Base-by-base conservation (phyloP, 2,797 vertebrate species). In the Phrynocephalus guinanensis region DNA sequence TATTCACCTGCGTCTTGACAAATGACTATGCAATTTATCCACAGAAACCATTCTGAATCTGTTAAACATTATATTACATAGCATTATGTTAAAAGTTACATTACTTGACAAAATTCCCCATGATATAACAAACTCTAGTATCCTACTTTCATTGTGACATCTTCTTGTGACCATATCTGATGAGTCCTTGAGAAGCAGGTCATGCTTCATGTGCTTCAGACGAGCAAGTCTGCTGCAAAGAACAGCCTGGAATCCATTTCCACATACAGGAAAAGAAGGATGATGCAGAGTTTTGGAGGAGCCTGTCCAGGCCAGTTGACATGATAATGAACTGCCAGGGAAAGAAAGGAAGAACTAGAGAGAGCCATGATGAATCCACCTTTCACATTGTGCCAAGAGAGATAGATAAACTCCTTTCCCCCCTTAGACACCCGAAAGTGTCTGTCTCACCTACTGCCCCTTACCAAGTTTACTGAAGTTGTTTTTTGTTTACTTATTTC, bases 291-390 rank as follows among this genome's bases (percentile, higher is more conserved):
- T 79, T 92, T 88, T 5, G 20, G 86, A 82, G 89, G 88, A 93
- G 81, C 91, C 11, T 79, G 67, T 80, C 15, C 0, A 86, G 84
- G 94, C 91, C 88, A 81, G 83, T 83, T 92, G 92, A 92, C 93
- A 94, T 92, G 93, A 94, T 94, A 94, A 94, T 90, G 93, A 93
- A 95, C 92, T 90, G 91, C 80, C 90, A 90, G 88, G 91, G 93
- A 88, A 93, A 91, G 89, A 89, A 92, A 0, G 6, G 89, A 86
- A 85, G 79, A 93, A 71, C 66, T 44, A 91, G 90, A 85, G 88
- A 96, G 92, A 91, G 82, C 67, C 38, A 0, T 92, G 89, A 94
- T 93, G 93, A 94, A 94, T 92, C 93, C 87, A 92, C 91, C 92
- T 95, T 92, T 94, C 85, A 52, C 0, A 22, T 2, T 1, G 11